Conservation (phyloP, 2,797 vertebrate genomes). For the Chaenodraco wilsoni region DNA sequence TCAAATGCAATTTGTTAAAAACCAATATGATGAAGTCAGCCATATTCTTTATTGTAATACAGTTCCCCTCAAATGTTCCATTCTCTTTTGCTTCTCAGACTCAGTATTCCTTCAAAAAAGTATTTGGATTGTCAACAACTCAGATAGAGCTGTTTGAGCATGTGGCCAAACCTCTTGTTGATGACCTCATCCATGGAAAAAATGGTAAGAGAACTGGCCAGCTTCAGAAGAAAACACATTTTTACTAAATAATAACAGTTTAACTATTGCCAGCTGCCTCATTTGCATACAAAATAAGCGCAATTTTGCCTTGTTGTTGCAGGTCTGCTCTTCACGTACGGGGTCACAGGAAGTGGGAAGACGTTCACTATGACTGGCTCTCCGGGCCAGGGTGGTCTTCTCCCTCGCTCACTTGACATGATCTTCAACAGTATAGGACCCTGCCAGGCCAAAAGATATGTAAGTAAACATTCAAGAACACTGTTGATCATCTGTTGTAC, state of each 20-base stretch:
- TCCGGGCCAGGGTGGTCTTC: slow-evolving; percentile 92
- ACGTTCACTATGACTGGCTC: slow-evolving; percentile 97
- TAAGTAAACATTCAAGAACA: slow-evolving; percentile 64
- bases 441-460: slow-evolving; percentile 94
- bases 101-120: slow-evolving; percentile 95
- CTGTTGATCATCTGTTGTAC: background rate
- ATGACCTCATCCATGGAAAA: slow-evolving; percentile 92
- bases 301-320: slow-evolving; percentile 16
- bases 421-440: slow-evolving; percentile 94
- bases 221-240: background rate
- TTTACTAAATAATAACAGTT: background rate
- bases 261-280: background rate
- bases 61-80: background rate
- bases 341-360: slow-evolving; percentile 97
- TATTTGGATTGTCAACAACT: slow-evolving; percentile 88
- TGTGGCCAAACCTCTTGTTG: slow-evolving; percentile 91
- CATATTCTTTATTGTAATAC: background rate
- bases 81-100: slow-evolving; percentile 80
- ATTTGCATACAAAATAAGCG: background rate
- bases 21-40: background rate
- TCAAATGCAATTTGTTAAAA: background rate
- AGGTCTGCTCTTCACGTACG: slow-evolving; percentile 97
- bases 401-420: slow-evolving; percentile 95
- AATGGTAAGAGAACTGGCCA: slow-evolving; percentile 84
- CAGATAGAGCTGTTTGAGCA: slow-evolving; percentile 91